Evolutionary conservation across 2,888 invertebrate species (phyloP), one percentile per base, ranked within the genome.

Genomic region (Hirtodrosophila confusa): DNA sequence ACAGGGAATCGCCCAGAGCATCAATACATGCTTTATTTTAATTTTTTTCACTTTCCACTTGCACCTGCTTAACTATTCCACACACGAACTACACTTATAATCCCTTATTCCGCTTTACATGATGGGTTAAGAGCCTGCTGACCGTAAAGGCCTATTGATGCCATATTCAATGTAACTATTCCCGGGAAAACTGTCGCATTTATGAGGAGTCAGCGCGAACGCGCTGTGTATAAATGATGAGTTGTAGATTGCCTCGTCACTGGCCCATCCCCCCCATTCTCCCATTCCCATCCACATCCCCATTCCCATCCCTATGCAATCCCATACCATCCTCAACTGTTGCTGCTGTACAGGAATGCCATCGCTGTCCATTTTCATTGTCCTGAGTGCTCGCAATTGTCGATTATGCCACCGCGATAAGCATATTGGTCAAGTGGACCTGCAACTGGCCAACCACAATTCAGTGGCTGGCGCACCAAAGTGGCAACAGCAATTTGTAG

Each of bases 401-500:
- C 53, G 74, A 74, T 78, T 53, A 60, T 54, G 58, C 44, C 43
- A 48, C 50, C 56, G 23, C 69, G 79, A 80, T 85, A 85, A 85
- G 84, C 84, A 87, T 88, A 84, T 83, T 78, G 75, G 88, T 67
- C 75, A 75, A 61, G 27, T 69, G 63, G 45, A 37, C 39, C 17
- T 63, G 24, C 57, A 75, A 78, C 65, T 65, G 45, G 40, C 39
- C 17, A 67, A 29, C 57, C 71, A 78, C 65, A 66, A 65, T 76
- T 71, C 69, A 53, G 57, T 57, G 24, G 69, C 45, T 84, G 78
- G 64, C 68, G 80, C 67, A 80, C 88, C 60, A 88, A 85, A 85
- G 84, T 85, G 84, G 84, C 84, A 88, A 85, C 74, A 85, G 88
- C 84, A 85, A 85, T 85, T 85, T 85, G 84, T 85, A 88, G 84